Evolutionary conservation across 2,113 vertebrate genomes (phyloP).

Genomic region (Dryoscopus gambensis): DNA sequence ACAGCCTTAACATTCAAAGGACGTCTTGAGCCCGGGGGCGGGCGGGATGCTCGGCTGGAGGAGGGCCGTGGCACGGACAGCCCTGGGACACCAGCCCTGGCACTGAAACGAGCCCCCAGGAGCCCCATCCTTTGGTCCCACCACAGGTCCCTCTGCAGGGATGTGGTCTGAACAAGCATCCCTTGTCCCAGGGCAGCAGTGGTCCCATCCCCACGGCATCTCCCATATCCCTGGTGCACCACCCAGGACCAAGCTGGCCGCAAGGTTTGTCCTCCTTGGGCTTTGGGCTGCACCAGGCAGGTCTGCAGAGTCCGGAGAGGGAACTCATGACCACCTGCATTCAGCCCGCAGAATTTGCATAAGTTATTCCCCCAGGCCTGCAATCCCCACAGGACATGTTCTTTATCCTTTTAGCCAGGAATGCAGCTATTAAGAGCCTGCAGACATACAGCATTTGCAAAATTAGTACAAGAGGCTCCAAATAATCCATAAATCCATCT

Average conservation of each 20-base stretch:
- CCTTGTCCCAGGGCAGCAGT: fast-evolving
- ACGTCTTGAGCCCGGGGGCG: neutral
- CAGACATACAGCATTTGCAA: conserved; percentile 10
- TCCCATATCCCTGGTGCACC: neutral
- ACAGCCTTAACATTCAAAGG: neutral
- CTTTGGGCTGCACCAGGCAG: neutral
- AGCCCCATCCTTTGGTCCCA: neutral
- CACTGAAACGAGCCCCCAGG: fast-evolving
- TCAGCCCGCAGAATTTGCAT: neutral
- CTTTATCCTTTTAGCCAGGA: conserved; percentile 6
- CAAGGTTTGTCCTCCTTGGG: neutral
- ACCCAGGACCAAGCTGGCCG: neutral
- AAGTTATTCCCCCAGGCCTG: neutral
- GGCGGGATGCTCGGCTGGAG: neutral
- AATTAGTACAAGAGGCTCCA: conserved; percentile 29
- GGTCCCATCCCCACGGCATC: neutral
- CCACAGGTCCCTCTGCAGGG: neutral
- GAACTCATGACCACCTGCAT: neutral
- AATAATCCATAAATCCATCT: conserved; percentile 40
- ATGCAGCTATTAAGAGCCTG: conserved; percentile 18
- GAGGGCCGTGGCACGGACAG: neutral
- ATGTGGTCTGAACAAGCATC: fast-evolving
- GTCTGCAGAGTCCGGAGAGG: neutral
- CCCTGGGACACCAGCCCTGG: neutral
- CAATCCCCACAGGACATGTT: neutral